These are phyloP conservation scores for Drosophila takahashii DNA, from an alignment of 1,140 invertebrate species.

Conservation along the genomic window DNA sequence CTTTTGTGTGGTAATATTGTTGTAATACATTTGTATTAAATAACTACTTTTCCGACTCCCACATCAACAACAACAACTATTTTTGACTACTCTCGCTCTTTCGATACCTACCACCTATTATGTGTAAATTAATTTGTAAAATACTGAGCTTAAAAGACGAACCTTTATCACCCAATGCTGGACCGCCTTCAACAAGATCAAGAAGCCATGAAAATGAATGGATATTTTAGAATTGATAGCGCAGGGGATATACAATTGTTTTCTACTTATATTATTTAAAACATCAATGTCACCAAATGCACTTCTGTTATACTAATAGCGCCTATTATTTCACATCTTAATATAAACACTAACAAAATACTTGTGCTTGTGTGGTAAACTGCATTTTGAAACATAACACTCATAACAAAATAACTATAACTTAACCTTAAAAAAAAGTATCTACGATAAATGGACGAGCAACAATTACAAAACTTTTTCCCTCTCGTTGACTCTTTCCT, in stretches of 20 bases:
- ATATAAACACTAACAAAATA: conserved; percentile 40
- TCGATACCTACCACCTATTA: conserved; percentile 10
- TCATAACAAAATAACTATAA: conserved; percentile 56
- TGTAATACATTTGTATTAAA: conserved; percentile 66
- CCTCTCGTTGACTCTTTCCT: conserved; percentile 71
- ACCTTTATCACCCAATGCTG: not conserved
- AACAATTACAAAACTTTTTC: conserved; percentile 67
- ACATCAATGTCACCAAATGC: conserved; percentile 67
- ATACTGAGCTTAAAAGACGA: conserved; percentile 11
- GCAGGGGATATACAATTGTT: conserved; percentile 32
- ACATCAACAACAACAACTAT: conserved; percentile 38
- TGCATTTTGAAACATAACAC: conserved; percentile 54
- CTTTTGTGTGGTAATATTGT: conserved; percentile 67
- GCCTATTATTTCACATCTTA: conserved; percentile 20
- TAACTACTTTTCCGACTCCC: conserved; percentile 31
- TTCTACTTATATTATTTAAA: conserved; percentile 38
- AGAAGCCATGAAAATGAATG: not conserved
- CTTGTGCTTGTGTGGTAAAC: conserved; percentile 52
- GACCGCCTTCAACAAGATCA: conserved; percentile 27
- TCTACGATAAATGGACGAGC: conserved; percentile 31
- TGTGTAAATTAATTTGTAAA: conserved; percentile 11
- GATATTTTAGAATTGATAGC: not conserved
- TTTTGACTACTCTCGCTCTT: conserved; percentile 42
- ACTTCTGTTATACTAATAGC: conserved; percentile 51
- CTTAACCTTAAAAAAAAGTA: conserved; percentile 37